These are phyloP conservation scores for Netelia virgata DNA, from an alignment of 2,888 invertebrate species.

Conservation along the genomic window DNA sequence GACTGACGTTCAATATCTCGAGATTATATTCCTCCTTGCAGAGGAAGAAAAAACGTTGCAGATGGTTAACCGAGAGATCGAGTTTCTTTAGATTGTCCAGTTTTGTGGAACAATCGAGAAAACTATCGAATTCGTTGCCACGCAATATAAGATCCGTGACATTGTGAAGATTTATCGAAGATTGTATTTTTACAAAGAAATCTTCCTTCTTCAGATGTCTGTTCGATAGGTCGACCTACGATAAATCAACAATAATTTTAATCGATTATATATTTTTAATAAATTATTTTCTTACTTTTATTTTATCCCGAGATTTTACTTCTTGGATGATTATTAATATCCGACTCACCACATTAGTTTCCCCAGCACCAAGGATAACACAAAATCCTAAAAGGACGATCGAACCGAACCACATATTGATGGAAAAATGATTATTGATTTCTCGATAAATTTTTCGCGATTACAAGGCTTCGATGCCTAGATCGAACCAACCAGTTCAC, in stretches of 20 bases:
- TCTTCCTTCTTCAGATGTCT: constrained; percentile 78
- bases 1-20: constrained; percentile 93
- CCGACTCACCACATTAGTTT: constrained; percentile 62
- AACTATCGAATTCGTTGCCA: constrained; percentile 81
- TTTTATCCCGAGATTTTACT: constrained; percentile 3
- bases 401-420: constrained; percentile 70
- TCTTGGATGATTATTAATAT: not conserved
- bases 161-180: constrained; percentile 73
- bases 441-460: constrained; percentile 29
- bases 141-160: constrained; percentile 80
- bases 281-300: constrained; percentile 6
- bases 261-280: constrained; percentile 1
- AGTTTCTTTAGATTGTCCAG: constrained; percentile 92
- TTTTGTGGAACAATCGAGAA: constrained; percentile 87
- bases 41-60: constrained; percentile 86
- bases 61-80: constrained; percentile 94
- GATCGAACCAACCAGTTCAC: constrained; percentile 70
- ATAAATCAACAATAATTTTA: not conserved
- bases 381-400: constrained; percentile 65
- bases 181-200: constrained; percentile 79
- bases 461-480: constrained; percentile 50
- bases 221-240: constrained; percentile 79
- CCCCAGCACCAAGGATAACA: constrained; percentile 34
- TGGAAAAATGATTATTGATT: constrained; percentile 30
- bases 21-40: constrained; percentile 95